These are phyloP conservation scores for Tromatobia lineatoria DNA, from an alignment of 2,888 invertebrate species.

Conservation along the genomic window DNA sequence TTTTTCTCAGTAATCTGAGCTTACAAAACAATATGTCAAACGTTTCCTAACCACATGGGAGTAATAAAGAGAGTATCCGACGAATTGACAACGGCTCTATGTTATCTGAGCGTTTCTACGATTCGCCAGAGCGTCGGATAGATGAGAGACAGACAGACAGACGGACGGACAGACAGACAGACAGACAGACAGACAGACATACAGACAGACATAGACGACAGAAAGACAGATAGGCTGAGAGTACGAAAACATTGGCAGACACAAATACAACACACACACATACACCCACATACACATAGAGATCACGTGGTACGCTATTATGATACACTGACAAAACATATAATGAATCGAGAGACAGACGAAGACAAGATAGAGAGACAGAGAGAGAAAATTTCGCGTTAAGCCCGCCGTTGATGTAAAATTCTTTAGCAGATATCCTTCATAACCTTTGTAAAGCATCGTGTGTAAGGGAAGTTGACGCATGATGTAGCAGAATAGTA, in stretches of 20 bases:
- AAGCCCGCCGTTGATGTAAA: conserved; percentile 44
- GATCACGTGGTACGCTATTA: conserved; percentile 49
- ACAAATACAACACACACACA: conserved; percentile 59
- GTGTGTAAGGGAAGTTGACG: conserved; percentile 26
- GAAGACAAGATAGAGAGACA: conserved; percentile 73
- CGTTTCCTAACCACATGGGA: conserved; percentile 17
- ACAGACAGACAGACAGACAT: conserved; percentile 46
- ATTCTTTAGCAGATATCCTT: conserved; percentile 48
- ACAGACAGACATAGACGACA: conserved; percentile 75
- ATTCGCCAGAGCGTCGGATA: conserved; percentile 67
- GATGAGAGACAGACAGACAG: conserved; percentile 79
- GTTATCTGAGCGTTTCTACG: conserved; percentile 46
- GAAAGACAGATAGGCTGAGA: conserved; percentile 63
- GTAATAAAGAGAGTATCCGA: not conserved
- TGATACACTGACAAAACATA: conserved; percentile 45
- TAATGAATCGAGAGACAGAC: conserved; percentile 55
- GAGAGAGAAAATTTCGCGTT: conserved; percentile 65
- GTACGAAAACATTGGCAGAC: conserved; percentile 39
- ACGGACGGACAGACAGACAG: conserved; percentile 76
- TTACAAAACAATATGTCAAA: not conserved
- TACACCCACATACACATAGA: conserved; percentile 40
- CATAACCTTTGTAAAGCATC: conserved; percentile 57
- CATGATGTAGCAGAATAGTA: not conserved
- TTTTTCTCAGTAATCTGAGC: not conserved
- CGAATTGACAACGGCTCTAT: conserved; percentile 46